Evolutionary conservation across 2,888 invertebrate species (phyloP), one percentile per base, ranked within the genome.

Genomic region (Caenorhabditis sp.): DNA sequence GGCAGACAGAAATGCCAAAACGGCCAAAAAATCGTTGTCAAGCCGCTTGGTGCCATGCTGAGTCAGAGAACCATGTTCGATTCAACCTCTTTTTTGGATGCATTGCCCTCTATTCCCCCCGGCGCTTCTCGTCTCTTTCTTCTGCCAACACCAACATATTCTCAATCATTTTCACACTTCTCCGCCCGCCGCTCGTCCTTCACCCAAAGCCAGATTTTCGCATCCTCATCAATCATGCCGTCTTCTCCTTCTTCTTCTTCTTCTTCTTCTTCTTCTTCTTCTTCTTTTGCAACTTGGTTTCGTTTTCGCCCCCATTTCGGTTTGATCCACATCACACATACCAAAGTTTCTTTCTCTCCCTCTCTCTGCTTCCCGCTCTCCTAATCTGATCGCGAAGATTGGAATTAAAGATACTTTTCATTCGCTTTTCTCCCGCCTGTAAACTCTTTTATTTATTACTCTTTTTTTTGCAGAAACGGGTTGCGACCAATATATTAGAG

Each of bases 381-480:
- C 43, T 35, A 35, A 35, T 35, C 35, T 61, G 61, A 61, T 61
- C 61, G 37, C 24, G 35, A 52, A 70, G 61, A 61, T 70, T 61
- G 27, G 43, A 39, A 48, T 45, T 32, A 39, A 48, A 58, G 66
- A 65, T 65, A 55, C 46, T 55, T 66, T 56, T 46, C 11, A 9
- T 35, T 8, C 48, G 24, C 15, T 9, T 56, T 43, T 11, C 7
- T 56, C 41, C 1, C 20, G 30, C n/a, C n/a, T n/a, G n/a, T n/a
- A n/a, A n/a, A n/a, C n/a, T n/a, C n/a, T n/a, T n/a, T 52, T 45
- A 17, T 39, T 63, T 46, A 8, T 15, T 63, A 20, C 20, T 27
- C 39, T 50, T 22, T 20, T 52, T 52, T 27, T 30, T 68, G 22
- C 59, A 68, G 68, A 68, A 68, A 68, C 68, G 68, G 68, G 68